These are phyloP conservation scores for Cataglyphis livida DNA, from an alignment of 2,888 invertebrate species.

Conservation along the genomic window DNA sequence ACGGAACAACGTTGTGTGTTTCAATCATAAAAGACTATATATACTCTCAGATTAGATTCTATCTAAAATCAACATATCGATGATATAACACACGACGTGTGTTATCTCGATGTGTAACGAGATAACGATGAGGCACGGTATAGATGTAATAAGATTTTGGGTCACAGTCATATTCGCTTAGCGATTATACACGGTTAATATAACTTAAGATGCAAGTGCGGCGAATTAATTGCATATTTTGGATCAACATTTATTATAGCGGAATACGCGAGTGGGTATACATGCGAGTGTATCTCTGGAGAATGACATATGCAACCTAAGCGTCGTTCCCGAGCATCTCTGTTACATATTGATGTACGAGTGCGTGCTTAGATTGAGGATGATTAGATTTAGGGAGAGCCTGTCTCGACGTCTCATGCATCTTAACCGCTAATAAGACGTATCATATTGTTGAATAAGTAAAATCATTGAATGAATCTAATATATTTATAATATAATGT, in stretches of 20 bases:
- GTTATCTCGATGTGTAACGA: neutral
- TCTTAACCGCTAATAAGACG: conserved; percentile 9
- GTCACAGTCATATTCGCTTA: conserved; percentile 27
- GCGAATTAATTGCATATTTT: conserved; percentile 49
- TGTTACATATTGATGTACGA: conserved; percentile 47
- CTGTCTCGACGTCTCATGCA: conserved; percentile 10
- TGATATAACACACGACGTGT: neutral
- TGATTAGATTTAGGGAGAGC: conserved; percentile 39
- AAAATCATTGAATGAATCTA: neutral
- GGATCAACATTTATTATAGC: conserved; percentile 40
- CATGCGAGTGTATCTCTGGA: conserved; percentile 16
- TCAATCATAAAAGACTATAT: neutral
- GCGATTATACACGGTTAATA: conserved; percentile 40
- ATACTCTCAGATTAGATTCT: neutral
- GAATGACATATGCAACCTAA: conserved; percentile 27
- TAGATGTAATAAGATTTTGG: conserved; percentile 17
- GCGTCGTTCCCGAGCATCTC: conserved; percentile 19
- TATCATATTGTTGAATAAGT: neutral
- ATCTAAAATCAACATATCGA: neutral
- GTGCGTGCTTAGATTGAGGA: conserved; percentile 45
- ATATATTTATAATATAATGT: neutral
- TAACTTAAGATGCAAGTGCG: conserved; percentile 46
- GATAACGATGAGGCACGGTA: neutral
- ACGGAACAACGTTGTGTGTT: neutral
- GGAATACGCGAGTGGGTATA: conserved; percentile 1